Base-by-base conservation (phyloP, 2,888 invertebrate genomes). In the Willowsia nigromaculata region DNA sequence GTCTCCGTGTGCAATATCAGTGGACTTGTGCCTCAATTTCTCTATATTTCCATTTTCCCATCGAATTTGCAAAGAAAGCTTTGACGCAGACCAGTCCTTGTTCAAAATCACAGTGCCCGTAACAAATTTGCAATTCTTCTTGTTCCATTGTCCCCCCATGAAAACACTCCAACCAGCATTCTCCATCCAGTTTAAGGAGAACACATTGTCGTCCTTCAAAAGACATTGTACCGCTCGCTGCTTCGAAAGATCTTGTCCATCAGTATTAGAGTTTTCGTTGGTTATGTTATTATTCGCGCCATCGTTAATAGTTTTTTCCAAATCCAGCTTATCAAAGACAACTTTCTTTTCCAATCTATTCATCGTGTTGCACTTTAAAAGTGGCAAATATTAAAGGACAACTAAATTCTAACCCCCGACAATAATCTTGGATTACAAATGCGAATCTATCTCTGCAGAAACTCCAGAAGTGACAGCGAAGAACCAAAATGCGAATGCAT, bases 11-110 rank as follows among this genome's bases (percentile, higher is more conserved):
- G 71, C 71, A 7, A 81, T n/a, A 15, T 68, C 27, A 18, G 37
- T 53, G 4, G 81, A 56, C 18, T 65, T 56, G 1, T 22, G 22
- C 1, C 6, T n/a, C 27, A 87, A 50, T 3, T 59, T 62, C 22
- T 88, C 82, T 59, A 33, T 37, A n/a, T 82, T 81, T 33, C 88
- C 88, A 62, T 88, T 43, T 18, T 82, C 82, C 88, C 88, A 88
- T 27, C 47, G 7, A 18, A 88, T 43, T 13, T 74, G 40, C 7
- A 88, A 13, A 1, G 74, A 53, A 11, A 71, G 27, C 13, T 56
- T 71, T 4, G 22, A 13, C 30, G 53, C 74, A 1, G 11, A 30
- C 84, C 84, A 84, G 25, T 82, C 74, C 33, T 88, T 88, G 25
- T 40, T 43, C 0, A 82, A 13, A 15, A 88, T 18, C 11, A 88